phyloP scores from a whole-genome alignment of 2,113 vertebrate species.

The Carassius auratus region DNA sequence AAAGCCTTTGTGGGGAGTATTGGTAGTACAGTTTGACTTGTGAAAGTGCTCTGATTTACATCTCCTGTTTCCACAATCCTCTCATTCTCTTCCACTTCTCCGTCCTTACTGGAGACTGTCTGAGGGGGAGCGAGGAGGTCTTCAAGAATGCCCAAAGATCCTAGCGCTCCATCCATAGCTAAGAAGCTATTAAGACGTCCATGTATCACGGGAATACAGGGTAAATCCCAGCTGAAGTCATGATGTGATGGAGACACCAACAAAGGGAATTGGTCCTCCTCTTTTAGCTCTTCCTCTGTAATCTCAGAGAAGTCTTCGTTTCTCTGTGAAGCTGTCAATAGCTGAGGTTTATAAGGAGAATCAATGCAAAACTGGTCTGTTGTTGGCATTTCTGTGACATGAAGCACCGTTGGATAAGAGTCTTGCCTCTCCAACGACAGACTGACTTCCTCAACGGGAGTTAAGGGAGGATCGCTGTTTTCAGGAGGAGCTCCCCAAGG shows the following conservation, averaged over 20 bases:
- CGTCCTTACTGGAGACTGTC: neutral
- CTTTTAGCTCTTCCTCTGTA: constrained; percentile 29
- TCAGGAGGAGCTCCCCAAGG: constrained; percentile 51
- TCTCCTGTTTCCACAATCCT: constrained; percentile 8
- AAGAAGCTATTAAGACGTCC: constrained; percentile 45
- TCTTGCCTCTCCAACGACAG: constrained; percentile 53
- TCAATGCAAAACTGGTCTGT: neutral
- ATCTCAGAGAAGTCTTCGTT: neutral
- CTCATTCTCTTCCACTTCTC: neutral
- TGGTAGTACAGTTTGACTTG: constrained; percentile 45
- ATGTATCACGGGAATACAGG: constrained; percentile 11
- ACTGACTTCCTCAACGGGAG: constrained; percentile 66
- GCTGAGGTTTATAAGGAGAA: constrained; percentile 32
- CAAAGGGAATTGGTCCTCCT: constrained; percentile 49
- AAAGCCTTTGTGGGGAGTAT: constrained; percentile 27
- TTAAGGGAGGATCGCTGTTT: constrained; percentile 71
- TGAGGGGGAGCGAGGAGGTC: constrained; percentile 21
- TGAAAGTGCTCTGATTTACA: constrained; percentile 39
- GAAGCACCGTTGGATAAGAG: constrained; percentile 57
- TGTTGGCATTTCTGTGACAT: neutral
- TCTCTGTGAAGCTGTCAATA: neutral
- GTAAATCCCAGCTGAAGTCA: constrained; percentile 25
- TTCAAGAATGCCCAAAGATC: constrained; percentile 42
- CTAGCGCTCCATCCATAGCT: constrained; percentile 42
- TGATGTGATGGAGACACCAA: constrained; percentile 17